Evolutionary conservation across 2,888 invertebrate genomes (phyloP).

Genomic region (Meiosimyza platycephala): DNA sequence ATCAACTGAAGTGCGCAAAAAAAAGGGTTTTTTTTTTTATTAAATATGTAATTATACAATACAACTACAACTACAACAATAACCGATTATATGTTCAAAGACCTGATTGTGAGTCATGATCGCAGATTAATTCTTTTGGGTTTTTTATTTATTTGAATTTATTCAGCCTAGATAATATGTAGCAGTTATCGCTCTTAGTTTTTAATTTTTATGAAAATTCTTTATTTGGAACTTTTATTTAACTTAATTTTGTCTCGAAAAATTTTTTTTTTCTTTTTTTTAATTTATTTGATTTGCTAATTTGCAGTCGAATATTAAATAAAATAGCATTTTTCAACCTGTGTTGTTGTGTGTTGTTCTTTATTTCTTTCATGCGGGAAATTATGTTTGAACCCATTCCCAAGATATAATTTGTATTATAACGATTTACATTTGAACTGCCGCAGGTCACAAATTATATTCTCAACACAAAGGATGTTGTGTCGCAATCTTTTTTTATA

Average conservation of each 20-base stretch:
- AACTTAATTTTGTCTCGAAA: no score
- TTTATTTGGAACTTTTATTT: no score
- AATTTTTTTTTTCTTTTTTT: no score
- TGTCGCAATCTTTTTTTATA: background rate
- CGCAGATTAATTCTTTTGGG: background rate
- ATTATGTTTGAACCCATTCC: background rate
- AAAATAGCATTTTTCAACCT: no score
- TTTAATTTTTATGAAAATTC: no score
- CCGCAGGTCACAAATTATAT: background rate
- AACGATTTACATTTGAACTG: background rate
- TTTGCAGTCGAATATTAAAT: no score
- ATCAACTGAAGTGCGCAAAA: background rate
- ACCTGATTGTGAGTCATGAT: no score
- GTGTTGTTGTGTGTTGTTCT: no score
- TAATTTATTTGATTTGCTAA: no score
- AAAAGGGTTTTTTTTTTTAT: slow-evolving; percentile 12
- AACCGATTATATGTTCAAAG: no score
- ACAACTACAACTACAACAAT: background rate
- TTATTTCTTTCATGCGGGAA: background rate
- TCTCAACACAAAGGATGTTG: slow-evolving; percentile 2
- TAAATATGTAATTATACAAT: slow-evolving; percentile 23
- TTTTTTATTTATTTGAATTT: background rate
- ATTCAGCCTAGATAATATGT: background rate
- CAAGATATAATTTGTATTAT: background rate
- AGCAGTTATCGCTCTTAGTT: background rate